These are phyloP conservation scores for Apocrypta bakeri DNA, from an alignment of 1,140 invertebrate species.

Conservation along the genomic window DNA sequence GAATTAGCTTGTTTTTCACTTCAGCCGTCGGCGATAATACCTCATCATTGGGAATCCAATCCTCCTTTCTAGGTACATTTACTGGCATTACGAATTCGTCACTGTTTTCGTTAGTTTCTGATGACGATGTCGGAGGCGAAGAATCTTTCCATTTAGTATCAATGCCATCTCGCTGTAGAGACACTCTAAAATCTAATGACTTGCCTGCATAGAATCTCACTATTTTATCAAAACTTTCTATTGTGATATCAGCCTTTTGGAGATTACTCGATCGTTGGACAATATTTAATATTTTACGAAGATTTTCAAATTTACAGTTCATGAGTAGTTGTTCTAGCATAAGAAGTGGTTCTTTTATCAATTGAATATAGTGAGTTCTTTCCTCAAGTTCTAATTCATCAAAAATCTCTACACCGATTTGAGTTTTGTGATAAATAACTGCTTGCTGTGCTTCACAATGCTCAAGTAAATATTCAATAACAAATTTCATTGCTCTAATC, in stretches of 20 bases:
- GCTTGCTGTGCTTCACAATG: constrained; percentile 69
- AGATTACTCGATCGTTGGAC: constrained; percentile 55
- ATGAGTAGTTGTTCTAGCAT: constrained; percentile 85
- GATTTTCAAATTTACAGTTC: constrained; percentile 82
- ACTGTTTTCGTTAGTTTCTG: constrained; percentile 71
- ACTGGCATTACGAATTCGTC: constrained; percentile 80
- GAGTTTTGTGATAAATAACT: constrained; percentile 74
- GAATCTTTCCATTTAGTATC: constrained; percentile 71
- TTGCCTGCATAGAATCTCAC: constrained; percentile 83
- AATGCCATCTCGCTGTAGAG: constrained; percentile 67
- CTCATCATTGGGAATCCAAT: constrained; percentile 83
- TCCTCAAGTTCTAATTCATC: constrained; percentile 75
- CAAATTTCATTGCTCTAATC: constrained; percentile 77
- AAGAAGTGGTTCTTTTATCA: constrained; percentile 80
- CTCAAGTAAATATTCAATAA: constrained; percentile 77
- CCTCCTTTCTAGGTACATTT: constrained; percentile 78
- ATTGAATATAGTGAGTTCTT: constrained; percentile 76
- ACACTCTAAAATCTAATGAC: constrained; percentile 81
- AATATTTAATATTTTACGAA: constrained; percentile 75
- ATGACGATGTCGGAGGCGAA: constrained; percentile 71
- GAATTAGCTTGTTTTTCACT: too few species aligned
- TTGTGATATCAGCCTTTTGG: constrained; percentile 61
- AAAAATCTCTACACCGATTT: constrained; percentile 78
- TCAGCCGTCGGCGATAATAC: constrained; percentile 63
- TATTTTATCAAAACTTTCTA: constrained; percentile 79